A percentile compares a stretch with the other conserved stretches of the same genome.
These are phyloP conservation scores for Lordiphosa stackelbergi DNA, from an alignment of 1,140 invertebrate species.

Conservation along the genomic window DNA sequence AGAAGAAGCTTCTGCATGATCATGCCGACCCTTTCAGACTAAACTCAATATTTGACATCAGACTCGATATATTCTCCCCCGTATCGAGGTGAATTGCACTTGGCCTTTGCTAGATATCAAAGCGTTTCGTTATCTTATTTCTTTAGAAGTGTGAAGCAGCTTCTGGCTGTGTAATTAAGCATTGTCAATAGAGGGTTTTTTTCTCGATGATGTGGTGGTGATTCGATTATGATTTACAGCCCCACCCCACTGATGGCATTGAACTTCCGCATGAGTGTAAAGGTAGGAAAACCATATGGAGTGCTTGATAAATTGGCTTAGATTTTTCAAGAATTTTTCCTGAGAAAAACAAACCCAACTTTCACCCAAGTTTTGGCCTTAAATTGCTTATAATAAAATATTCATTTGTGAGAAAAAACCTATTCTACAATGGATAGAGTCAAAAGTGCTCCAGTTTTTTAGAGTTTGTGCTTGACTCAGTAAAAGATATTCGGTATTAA, in stretches of 20 bases:
- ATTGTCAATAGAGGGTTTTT: conserved; percentile 30
- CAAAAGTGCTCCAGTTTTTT: no score
- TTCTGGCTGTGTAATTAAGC: conserved; percentile 28
- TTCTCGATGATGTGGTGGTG: conserved; percentile 13
- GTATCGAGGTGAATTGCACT: neutral
- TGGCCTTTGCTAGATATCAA: conserved; percentile 26
- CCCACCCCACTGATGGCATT: conserved; percentile 21
- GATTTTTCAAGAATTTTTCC: no score
- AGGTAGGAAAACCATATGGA: neutral
- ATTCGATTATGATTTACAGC: conserved; percentile 36
- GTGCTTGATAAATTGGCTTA: no score
- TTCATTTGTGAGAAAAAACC: no score
- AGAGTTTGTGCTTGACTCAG: no score
- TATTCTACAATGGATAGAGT: no score
- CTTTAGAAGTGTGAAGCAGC: conserved; percentile 35
- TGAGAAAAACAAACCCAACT: no score
- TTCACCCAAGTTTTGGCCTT: no score
- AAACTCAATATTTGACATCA: conserved; percentile 1
- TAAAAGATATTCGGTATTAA: no score
- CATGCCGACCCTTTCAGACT: conserved; percentile 4
- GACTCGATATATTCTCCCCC: conserved; percentile 2
- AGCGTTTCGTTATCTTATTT: conserved; percentile 31
- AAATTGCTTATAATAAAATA: no score
- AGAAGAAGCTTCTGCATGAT: conserved; percentile 9
- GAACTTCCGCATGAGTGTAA: conserved; percentile 31